Conservation (phyloP, 2,888 invertebrate genomes). For the Ophion ellenae region DNA sequence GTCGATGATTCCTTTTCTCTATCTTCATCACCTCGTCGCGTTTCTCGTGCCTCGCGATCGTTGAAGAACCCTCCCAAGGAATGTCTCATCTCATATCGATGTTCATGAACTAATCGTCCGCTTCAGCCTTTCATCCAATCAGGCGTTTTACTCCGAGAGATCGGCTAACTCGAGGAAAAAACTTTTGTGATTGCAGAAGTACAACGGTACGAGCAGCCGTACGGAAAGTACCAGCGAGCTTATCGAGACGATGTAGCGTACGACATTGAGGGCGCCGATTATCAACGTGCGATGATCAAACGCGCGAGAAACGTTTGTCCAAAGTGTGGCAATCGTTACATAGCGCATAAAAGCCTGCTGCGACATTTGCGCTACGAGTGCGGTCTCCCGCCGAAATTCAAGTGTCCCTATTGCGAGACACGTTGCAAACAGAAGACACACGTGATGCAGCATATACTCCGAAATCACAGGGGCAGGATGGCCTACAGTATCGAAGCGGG, state of each 20-base stretch:
- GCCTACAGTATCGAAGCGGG: conserved; percentile 75
- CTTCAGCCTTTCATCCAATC: neutral
- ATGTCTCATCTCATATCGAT: neutral
- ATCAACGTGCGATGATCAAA: conserved; percentile 54
- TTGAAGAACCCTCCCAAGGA: neutral
- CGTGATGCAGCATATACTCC: conserved; percentile 79
- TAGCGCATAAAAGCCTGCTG: conserved; percentile 85
- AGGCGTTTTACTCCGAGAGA: neutral
- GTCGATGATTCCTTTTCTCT: neutral
- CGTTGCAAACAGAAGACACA: conserved; percentile 80
- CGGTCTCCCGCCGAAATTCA: conserved; percentile 79
- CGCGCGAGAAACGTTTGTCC: conserved; percentile 81
- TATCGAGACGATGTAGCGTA: conserved; percentile 67
- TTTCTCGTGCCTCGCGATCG: neutral
- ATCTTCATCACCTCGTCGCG: neutral
- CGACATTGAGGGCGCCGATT: conserved; percentile 52
- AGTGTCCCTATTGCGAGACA: conserved; percentile 80
- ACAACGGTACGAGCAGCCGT: conserved; percentile 64
- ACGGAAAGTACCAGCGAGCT: conserved; percentile 67
- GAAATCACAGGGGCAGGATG: conserved; percentile 77
- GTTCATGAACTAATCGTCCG: neutral
- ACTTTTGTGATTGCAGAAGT: conserved; percentile 73
- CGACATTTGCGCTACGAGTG: conserved; percentile 83
- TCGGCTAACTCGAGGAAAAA: conserved; percentile 42
- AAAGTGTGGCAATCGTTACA: conserved; percentile 85